Conservation (phyloP, 2,113 vertebrate species). For the Neodontobutis hainanensis region DNA sequence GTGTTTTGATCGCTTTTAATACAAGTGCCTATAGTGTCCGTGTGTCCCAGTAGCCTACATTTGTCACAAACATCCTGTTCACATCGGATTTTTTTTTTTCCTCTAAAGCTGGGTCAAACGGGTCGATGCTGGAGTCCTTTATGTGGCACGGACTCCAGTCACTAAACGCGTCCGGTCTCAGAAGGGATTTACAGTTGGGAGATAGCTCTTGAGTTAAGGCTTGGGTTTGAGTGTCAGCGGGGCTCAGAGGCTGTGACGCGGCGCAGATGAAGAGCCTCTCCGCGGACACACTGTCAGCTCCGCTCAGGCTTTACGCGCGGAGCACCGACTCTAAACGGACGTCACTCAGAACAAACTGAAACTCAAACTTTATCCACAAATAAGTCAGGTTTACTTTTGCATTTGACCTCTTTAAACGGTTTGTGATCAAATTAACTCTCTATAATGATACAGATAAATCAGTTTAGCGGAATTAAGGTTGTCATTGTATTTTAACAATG, state of each 20-base stretch:
- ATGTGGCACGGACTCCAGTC: conserved; percentile 19
- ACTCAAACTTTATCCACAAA: neutral
- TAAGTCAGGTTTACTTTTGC: neutral
- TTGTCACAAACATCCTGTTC: conserved; percentile 33
- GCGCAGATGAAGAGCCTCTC: conserved; percentile 45
- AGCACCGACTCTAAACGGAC: neutral
- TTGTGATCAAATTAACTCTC: too few relatives aligned
- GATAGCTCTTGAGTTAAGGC: neutral
- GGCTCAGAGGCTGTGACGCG: conserved; percentile 39
- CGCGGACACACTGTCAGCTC: conserved; percentile 25
- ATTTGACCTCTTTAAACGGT: too few relatives aligned
- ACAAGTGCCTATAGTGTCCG: neutral
- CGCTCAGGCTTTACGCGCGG: neutral
- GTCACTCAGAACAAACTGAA: neutral
- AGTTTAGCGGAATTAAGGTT: too few relatives aligned
- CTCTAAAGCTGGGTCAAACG: conserved; percentile 61
- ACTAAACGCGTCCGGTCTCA: neutral
- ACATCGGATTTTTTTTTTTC: conserved; percentile 54
- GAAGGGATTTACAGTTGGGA: neutral
- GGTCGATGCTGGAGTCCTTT: conserved; percentile 69
- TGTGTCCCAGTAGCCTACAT: conserved; percentile 56
- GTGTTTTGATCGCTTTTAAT: conserved; percentile 1
- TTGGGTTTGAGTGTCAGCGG: conserved; percentile 24
- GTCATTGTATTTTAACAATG: too few relatives aligned
- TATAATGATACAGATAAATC: too few relatives aligned